Percentiles rank a stretch among this genome's conserved stretches.
phyloP scores from a whole-genome alignment of 53 echinoderm and acorn worm genomes.

The Glandiceps talaboti region DNA sequence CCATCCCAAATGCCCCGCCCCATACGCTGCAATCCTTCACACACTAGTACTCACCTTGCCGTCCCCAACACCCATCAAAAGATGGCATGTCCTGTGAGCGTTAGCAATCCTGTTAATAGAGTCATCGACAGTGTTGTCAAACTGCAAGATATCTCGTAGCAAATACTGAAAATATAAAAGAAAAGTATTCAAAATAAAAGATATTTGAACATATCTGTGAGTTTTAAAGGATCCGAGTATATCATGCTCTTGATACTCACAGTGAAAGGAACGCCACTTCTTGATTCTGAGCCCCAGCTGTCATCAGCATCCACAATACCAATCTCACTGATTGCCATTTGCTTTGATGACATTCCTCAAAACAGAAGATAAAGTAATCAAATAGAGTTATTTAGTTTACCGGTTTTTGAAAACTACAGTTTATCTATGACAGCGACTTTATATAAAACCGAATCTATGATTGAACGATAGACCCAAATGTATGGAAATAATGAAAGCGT shows the following conservation, averaged over 20 bases:
- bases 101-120: conserved; percentile 8
- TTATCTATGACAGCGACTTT: too few relatives aligned
- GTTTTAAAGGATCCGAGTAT: too few relatives aligned
- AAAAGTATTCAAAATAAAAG: too few relatives aligned
- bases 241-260: too few relatives aligned
- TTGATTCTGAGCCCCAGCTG: conserved; percentile 11
- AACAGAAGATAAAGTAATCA: not conserved
- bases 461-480: too few relatives aligned
- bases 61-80: conserved; percentile 10
- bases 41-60: conserved; percentile 6
- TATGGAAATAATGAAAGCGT: too few relatives aligned
- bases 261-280: conserved; percentile 10
- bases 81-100: not conserved
- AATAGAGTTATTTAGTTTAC: too few relatives aligned
- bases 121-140: conserved; percentile 14
- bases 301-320: conserved; percentile 10
- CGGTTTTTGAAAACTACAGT: too few relatives aligned
- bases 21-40: too few relatives aligned
- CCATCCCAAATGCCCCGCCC: too few relatives aligned
- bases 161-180: conserved; percentile 11
- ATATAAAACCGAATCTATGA: too few relatives aligned
- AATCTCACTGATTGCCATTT: conserved; percentile 20
- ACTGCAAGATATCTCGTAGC: conserved; percentile 9
- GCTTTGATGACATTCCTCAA: conserved; percentile 8
- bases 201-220: too few relatives aligned